These are phyloP conservation scores for Mesoligia furuncula DNA, from an alignment of 2,888 invertebrate species.

Conservation along the genomic window DNA sequence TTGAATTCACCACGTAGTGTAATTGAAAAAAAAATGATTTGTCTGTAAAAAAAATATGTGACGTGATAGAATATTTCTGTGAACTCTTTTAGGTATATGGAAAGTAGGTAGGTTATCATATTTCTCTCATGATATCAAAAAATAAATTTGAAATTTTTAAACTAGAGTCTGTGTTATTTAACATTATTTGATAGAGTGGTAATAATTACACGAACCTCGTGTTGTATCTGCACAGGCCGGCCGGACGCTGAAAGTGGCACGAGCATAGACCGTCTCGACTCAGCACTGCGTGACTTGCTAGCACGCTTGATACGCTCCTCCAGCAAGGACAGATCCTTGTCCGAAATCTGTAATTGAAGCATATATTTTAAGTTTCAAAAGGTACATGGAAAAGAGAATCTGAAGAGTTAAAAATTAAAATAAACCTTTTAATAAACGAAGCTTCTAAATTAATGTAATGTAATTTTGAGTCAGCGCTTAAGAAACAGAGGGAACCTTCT, in stretches of 20 bases:
- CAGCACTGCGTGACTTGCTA: slow-evolving; percentile 91
- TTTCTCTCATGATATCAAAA: no score
- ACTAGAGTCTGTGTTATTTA: neutral
- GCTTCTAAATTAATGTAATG: neutral
- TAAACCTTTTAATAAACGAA: neutral
- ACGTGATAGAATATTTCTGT: neutral
- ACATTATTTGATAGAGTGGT: neutral
- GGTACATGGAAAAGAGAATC: neutral
- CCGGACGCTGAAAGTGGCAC: slow-evolving; percentile 86
- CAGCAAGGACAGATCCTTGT: slow-evolving; percentile 98
- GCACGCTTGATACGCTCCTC: slow-evolving; percentile 99
- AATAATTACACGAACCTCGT: slow-evolving; percentile 72
- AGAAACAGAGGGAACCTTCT: neutral
- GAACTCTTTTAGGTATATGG: no score
- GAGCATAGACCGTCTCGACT: slow-evolving; percentile 84
- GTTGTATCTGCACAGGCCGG: slow-evolving; percentile 77
- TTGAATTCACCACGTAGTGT: neutral
- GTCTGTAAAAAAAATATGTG: no score
- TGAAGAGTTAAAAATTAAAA: neutral
- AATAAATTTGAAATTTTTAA: no score
- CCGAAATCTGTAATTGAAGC: slow-evolving; percentile 92
- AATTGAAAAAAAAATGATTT: no score
- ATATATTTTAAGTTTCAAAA: neutral
- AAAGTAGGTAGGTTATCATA: no score
- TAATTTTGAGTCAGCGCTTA: neutral